A percentile compares a stretch with the other conserved stretches of the same genome.
These are phyloP conservation scores for Cacoxenus indagator DNA, from an alignment of 2,888 invertebrate species.

Conservation along the genomic window DNA sequence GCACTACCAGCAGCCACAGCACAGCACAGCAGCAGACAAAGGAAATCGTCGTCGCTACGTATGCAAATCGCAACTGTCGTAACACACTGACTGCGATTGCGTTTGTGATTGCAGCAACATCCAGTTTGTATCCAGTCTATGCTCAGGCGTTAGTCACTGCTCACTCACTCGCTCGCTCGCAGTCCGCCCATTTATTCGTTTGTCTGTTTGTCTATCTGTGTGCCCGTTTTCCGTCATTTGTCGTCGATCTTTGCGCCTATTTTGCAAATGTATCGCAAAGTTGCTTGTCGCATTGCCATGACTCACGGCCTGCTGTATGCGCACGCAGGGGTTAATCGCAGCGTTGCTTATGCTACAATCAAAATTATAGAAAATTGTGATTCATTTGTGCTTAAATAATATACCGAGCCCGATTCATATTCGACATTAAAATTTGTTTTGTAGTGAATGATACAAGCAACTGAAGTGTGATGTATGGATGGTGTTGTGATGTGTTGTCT, in stretches of 20 bases:
- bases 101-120: no score
- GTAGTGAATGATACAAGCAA: no score
- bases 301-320: background rate
- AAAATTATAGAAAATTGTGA: no score
- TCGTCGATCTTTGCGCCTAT: background rate
- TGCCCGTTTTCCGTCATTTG: background rate
- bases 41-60: background rate
- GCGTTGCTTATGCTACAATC: background rate
- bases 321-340: constrained; percentile 14
- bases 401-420: background rate
- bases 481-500: no score
- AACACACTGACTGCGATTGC: background rate
- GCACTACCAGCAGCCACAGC: background rate
- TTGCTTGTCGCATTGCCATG: background rate
- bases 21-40: background rate
- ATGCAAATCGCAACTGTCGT: background rate
- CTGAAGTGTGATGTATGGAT: no score
- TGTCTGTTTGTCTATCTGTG: background rate
- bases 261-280: background rate
- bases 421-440: no score
- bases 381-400: background rate
- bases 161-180: no score
- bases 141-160: background rate
- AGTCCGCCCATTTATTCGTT: no score
- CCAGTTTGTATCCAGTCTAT: no score